Base-by-base conservation (phyloP, 2,888 invertebrate genomes). In the Anarsia innoxiella region DNA sequence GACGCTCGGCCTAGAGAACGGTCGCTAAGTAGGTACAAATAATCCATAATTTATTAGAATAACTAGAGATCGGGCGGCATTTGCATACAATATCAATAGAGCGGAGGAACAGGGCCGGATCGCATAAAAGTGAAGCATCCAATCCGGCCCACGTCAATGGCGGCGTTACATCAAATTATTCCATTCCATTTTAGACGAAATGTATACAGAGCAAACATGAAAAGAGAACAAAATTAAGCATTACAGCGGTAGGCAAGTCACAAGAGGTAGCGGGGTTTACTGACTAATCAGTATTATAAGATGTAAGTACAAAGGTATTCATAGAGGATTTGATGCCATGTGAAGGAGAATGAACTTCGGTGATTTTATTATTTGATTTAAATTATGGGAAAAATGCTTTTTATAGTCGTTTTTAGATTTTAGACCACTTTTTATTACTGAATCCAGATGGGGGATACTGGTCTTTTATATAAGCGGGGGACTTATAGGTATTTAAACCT, bases 161-260 rank as follows among this genome's bases (percentile, higher is more conserved):
- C 66, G 55, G 66, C 64, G 60, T 67, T 66, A 66, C 74, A 63
- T 68, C 68, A 71, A 77, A 76, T 78, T 75, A 77, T 78, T 76
- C 76, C 72, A 70, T 75, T 72, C 68, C 74, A 72, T 76, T 80
- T 77, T 79, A 78, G 74, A 74, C 73, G 75, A 70, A 77, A 78
- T 77, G 72, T 80, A 75, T 77, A 78, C 79, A 74, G 77, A 80
- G 70, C 75, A 77, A 82, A 80, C 80, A 80, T 80, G 78, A 76
- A 79, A 79, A 79, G 77, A 77, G 80, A 79, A 75, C 75, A 70
- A 79, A 79, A 79, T 80, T 76, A 80, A 75, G 75, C 70, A 69
- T 74, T 69, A 70, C 53, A 49, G 46, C 31, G 48, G 43, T 43
- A 41, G 44, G 39, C 50, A 43, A 65, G 58, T 0, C 34, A 58